Percentiles rank a stretch among this genome's conserved stretches.
Conservation (phyloP, 1,140 invertebrate species). For the Galendromus occidentalis region DNA sequence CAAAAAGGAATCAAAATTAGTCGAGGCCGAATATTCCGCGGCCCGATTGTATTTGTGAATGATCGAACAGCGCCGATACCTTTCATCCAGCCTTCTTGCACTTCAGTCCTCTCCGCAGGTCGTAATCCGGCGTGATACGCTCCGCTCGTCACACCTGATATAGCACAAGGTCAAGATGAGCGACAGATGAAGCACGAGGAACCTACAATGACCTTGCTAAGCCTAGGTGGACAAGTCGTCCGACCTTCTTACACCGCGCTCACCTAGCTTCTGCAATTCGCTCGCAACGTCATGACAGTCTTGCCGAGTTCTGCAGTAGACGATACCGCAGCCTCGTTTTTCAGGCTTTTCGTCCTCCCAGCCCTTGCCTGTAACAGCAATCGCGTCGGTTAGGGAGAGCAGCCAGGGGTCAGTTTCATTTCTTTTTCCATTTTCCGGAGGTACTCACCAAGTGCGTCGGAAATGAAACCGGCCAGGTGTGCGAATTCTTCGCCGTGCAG, state of each 20-base stretch:
- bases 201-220: no score
- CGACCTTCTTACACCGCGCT: background rate
- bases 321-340: slow-evolving; percentile 48
- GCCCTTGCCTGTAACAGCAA: slow-evolving; percentile 21
- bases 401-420: no score
- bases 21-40: background rate
- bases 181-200: no score
- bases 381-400: no score
- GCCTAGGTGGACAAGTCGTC: no score
- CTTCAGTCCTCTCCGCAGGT: slow-evolving; percentile 30
- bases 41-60: slow-evolving; percentile 25
- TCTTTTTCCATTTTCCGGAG: no score
- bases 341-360: slow-evolving; percentile 26
- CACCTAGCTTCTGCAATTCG: slow-evolving; percentile 29
- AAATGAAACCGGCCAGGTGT: background rate
- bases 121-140: slow-evolving; percentile 45
- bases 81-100: slow-evolving; percentile 44
- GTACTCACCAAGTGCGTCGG: background rate
- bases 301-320: slow-evolving; percentile 46
- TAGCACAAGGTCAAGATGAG: no score
- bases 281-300: slow-evolving; percentile 40
- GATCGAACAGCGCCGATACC: slow-evolving; percentile 34
- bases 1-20: background rate
- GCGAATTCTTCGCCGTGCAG: slow-evolving; percentile 31
- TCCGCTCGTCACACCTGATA: slow-evolving; percentile 33